Evolutionary conservation across 1,140 invertebrate species (phyloP).

Genomic region (Drosophila novamexicana): DNA sequence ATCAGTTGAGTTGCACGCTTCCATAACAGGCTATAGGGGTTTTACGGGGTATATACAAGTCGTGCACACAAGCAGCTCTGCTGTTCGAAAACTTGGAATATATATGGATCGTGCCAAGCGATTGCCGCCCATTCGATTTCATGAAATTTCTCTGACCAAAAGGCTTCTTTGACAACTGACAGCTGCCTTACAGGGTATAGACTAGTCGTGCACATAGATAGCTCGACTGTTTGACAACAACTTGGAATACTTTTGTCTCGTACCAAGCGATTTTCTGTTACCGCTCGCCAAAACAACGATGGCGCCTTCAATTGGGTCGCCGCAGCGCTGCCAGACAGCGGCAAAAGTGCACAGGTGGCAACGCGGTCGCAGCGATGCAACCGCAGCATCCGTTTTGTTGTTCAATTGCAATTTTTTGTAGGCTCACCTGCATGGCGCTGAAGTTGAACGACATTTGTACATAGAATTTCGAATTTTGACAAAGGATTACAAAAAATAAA

Average conservation of each 20-base stretch:
- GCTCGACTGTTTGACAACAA: neutral
- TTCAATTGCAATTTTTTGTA: neutral
- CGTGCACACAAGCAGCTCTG: too few relatives aligned
- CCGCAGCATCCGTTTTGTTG: constrained; percentile 3
- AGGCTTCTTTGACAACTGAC: neutral
- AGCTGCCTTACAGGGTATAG: constrained; percentile 6
- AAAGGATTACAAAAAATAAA: neutral
- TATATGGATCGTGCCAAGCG: too few relatives aligned
- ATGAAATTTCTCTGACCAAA: too few relatives aligned
- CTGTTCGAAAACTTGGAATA: too few relatives aligned
- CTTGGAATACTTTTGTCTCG: neutral
- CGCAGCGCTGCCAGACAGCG: neutral
- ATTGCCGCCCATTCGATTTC: too few relatives aligned
- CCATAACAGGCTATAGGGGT: too few relatives aligned
- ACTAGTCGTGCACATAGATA: neutral
- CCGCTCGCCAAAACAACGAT: neutral
- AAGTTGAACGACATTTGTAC: constrained; percentile 53
- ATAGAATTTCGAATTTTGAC: constrained; percentile 29
- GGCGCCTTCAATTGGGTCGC: constrained; percentile 27
- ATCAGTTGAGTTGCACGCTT: too few relatives aligned
- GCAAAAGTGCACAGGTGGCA: constrained; percentile 11
- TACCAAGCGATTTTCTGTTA: constrained; percentile 10
- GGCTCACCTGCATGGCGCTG: constrained; percentile 59
- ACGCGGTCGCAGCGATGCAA: neutral
- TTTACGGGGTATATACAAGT: too few relatives aligned